Evolutionary conservation across 2,888 invertebrate species (phyloP), one percentile per base, ranked within the genome.

Genomic region (Lagria hirta): DNA sequence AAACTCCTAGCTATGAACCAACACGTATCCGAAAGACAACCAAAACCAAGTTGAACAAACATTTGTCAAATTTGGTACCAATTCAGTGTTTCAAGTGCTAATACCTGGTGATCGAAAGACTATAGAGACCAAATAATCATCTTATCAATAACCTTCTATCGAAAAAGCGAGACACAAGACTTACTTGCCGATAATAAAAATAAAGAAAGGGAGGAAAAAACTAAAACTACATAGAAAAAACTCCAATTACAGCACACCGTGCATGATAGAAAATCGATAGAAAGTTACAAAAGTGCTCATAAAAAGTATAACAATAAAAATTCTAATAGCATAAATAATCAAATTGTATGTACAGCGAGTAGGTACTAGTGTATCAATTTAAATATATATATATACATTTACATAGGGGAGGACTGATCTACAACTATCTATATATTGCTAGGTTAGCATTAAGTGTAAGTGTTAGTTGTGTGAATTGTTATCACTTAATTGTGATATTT

Each of bases 211-310:
- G 23, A 15, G 30, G 43, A 30, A n/a, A n/a, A n/a, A n/a, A 53
- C 60, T 57, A 61, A 46, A 26, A 55, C 64, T 61, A 62, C 62
- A 58, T 48, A 61, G 52, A 45, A 46, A 58, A 51, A 53, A 51
- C 47, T 54, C 46, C 42, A 56, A 44, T 45, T 30, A 49, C 47
- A 54, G 54, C 52, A 57, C 58, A 60, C 56, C 59, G 61, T 61
- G 61, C 60, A 60, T 37, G 55, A 55, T 45, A 29, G 42, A 51
- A 43, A 42, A 55, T 64, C 65, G 65, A 66, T 66, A 66, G 65
- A 66, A 66, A 65, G 65, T 66, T 66, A 66, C 60, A 63, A n/a
- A n/a, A 59, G 63, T 64, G 62, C 63, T 61, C 60, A 34, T 54
- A 55, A 56, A 51, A 29, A 38, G 34, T 37, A 40, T 40, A 49